phyloP scores from a whole-genome alignment of 2,113 vertebrate genomes.

The Orthonyx spaldingii region DNA sequence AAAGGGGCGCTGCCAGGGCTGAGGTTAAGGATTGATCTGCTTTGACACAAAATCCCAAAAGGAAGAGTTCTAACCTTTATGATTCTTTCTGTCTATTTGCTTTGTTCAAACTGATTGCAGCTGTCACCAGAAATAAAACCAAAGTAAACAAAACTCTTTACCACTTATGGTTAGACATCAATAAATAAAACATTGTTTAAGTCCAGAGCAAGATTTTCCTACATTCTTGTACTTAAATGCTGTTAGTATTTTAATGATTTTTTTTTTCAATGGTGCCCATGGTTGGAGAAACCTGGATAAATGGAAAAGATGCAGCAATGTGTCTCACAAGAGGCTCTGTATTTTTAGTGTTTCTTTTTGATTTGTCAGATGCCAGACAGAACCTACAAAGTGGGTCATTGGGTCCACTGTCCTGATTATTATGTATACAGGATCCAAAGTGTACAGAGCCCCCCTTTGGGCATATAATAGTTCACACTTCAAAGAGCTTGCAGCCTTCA shows the following conservation, averaged over 20 bases:
- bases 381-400: conserved; percentile 7
- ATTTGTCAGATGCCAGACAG: conserved; percentile 17
- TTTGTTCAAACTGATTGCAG: conserved; percentile 5
- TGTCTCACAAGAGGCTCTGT: background rate
- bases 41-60: conserved; percentile 52
- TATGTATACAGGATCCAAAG: conserved; percentile 30
- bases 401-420: conserved; percentile 11
- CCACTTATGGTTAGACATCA: background rate
- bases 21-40: conserved; percentile 33
- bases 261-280: background rate
- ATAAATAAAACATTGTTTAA: background rate
- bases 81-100: conserved; percentile 40
- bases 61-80: conserved; percentile 43
- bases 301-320: background rate
- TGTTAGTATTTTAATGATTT: background rate
- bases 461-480: conserved; percentile 23
- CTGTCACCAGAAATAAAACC: conserved; percentile 39
- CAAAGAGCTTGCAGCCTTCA: conserved; percentile 25
- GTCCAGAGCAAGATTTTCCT: background rate
- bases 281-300: background rate
- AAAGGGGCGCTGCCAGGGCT: background rate
- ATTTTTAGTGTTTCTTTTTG: conserved; percentile 1
- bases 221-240: background rate
- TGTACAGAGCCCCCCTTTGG: conserved; percentile 13
- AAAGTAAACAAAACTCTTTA: background rate